Evolutionary conservation across 2,113 vertebrate species (phyloP), one percentile per base, ranked within the genome.

Genomic region (Muscicapa adusta): DNA sequence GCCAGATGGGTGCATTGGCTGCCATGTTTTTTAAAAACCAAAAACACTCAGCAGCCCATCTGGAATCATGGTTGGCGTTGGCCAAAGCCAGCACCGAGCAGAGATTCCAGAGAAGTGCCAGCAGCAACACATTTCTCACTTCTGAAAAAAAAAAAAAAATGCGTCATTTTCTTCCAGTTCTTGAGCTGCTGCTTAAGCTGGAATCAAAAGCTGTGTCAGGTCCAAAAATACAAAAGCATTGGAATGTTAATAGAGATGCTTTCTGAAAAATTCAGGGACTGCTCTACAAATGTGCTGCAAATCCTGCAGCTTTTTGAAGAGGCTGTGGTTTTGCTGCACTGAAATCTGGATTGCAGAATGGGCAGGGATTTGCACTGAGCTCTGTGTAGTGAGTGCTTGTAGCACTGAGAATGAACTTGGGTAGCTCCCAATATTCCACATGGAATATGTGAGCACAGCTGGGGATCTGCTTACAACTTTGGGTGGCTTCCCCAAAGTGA

Each of bases 1-100:
- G 93, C 93, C 96, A 96, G 97, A 97, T 97, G 97, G 97, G 88
- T 96, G 57, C 96, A 84, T 97, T 98, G 96, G 94, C 97, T 97
- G 94, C 94, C 96, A 97, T 96, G 96, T 96, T 89, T 96, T 96
- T 94, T 89, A 96, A 97, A 97, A 97, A 95, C 97, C 94, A 95
- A 26, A 97, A 96, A 95, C 95, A 95, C 89, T 95, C 96, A 94
- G 81, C 95, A 95, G 88, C 89, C 96, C 96, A 97, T 96, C 96
- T 98, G 97, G 95, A 96, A 89, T 95, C 96, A 94, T 79, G 54
- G 86, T 97, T 86, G 87, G 96, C 19, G 15, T 96, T 97, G 96
- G 88, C 95, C 78, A 70, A 96, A 95, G 94, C 93, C 90, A 89
- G 96, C 96, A 57, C 66, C 1, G 43, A 71, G 63, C 95, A 93